Base-by-base conservation (phyloP, 2,888 invertebrate genomes). In the Desoria tigrina region DNA sequence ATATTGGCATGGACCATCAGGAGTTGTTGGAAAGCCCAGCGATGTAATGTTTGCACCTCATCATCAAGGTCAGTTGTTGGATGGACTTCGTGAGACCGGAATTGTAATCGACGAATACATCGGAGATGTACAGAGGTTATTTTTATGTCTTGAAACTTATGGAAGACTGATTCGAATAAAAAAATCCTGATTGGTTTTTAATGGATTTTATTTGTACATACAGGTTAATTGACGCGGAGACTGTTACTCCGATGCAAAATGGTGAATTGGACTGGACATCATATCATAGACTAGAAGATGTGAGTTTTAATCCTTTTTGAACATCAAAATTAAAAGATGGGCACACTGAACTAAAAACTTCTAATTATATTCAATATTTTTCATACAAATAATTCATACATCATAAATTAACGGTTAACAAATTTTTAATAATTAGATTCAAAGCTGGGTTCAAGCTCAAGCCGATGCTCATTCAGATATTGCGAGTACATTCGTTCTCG, bases 371-470 rank as follows among this genome's bases (percentile, higher is more conserved):
- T n/a, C n/a, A n/a, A n/a, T n/a, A n/a, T n/a, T n/a, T n/a, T n/a
- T n/a, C n/a, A n/a, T n/a, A n/a, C n/a, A n/a, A n/a, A n/a, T n/a
- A n/a, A n/a, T n/a, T n/a, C n/a, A n/a, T n/a, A n/a, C n/a, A n/a
- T n/a, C n/a, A n/a, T n/a, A n/a, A n/a, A n/a, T n/a, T n/a, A n/a
- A n/a, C n/a, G n/a, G n/a, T n/a, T n/a, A n/a, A n/a, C 11, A 32
- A 4, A 37, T 11, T 55, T 27, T 16, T 79, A 74, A 79, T 1
- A 78, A 80, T 1, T 79, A 85, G 64, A 87, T 88, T 54, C 80
- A 87, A 71, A 79, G 78, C 0, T 88, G 86, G 86, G 77, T 88
- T 42, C 81, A 83, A 65, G 79, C 80, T 1, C 78, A 87, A 3
- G 81, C 82, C 6, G 75, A 68, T 0, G 69, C 79, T 1, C 82